These are phyloP conservation scores for Pammene aurita DNA, from an alignment of 2,888 invertebrate genomes.

Conservation along the genomic window DNA sequence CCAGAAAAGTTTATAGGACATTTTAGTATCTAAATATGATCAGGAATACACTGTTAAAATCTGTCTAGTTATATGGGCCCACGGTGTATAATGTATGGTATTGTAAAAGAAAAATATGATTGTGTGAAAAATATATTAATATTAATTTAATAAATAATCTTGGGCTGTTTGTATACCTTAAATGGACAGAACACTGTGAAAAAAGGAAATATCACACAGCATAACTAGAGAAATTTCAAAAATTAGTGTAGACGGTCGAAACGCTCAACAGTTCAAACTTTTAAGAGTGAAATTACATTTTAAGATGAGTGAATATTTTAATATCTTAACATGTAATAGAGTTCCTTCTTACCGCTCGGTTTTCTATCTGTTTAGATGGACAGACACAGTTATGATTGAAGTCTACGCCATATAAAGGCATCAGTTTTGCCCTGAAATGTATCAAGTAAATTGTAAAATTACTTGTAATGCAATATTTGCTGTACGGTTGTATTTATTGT, in stretches of 20 bases:
- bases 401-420: slow-evolving; percentile 2
- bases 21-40: too few species aligned
- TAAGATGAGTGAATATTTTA: neutral
- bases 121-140: too few species aligned
- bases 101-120: too few species aligned
- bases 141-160: too few species aligned
- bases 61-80: too few species aligned
- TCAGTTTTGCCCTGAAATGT: slow-evolving; percentile 2
- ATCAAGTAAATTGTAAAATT: slow-evolving; percentile 17
- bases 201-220: neutral
- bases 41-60: too few species aligned
- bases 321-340: slow-evolving; percentile 23
- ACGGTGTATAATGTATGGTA: too few species aligned
- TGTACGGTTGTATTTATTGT: slow-evolving; percentile 24
- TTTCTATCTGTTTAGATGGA: neutral
- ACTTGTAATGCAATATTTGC: slow-evolving; percentile 16
- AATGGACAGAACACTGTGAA: neutral
- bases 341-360: slow-evolving; percentile 10
- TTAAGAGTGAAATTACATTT: slow-evolving; percentile 19
- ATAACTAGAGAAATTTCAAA: neutral
- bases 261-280: neutral
- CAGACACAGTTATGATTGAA: slow-evolving; percentile 23
- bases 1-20: too few species aligned
- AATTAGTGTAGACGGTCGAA: neutral
- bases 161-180: too few species aligned